Base-by-base conservation (phyloP, 1,140 invertebrate species). In the Cephus cinctus region DNA sequence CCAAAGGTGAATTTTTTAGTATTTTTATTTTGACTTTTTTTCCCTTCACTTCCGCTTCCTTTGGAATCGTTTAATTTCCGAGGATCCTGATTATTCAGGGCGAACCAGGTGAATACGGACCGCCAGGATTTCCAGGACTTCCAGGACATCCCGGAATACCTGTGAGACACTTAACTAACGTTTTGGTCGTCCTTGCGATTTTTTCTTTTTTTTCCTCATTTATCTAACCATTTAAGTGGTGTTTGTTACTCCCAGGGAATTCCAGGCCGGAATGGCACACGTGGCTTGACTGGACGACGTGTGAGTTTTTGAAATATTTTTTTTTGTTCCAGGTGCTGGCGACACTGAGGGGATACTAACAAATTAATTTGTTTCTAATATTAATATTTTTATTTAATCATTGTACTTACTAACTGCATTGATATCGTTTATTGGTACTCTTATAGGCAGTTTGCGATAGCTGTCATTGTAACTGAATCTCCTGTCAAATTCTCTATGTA, bases 1-100 rank as follows among this genome's bases (percentile, higher is more conserved):
- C 79, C 79, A 15, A 90, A 87, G 83, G 89, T 91, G 77, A 79
- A 56, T 50, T 3, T 46, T 42, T 42, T 5, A 15, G 14, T 42
- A 42, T 42, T 25, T 22, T 9, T 16, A 15, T 25, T 18, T 11
- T 22, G 9, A 8, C 40, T 21, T 22, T n/a, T 18, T 47, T 38
- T 18, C 18, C 6, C 31, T 32, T 19, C 3, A 32, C 25, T 19
- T 45, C 32, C 2, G 18, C 11, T 3, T 38, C 31, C n/a, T n/a
- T n/a, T n/a, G n/a, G n/a, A n/a, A n/a, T n/a, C n/a, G n/a, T n/a
- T n/a, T n/a, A n/a, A n/a, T n/a, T n/a, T n/a, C n/a, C n/a, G n/a
- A n/a, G n/a, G n/a, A n/a, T n/a, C n/a, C n/a, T n/a, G n/a, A 43
- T 47, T 43, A 34, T 52, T 57, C 50, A 76, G 67, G 76, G 75